These are phyloP conservation scores for Trimorus sp. DNA, from an alignment of 2,888 invertebrate genomes.

Conservation along the genomic window DNA sequence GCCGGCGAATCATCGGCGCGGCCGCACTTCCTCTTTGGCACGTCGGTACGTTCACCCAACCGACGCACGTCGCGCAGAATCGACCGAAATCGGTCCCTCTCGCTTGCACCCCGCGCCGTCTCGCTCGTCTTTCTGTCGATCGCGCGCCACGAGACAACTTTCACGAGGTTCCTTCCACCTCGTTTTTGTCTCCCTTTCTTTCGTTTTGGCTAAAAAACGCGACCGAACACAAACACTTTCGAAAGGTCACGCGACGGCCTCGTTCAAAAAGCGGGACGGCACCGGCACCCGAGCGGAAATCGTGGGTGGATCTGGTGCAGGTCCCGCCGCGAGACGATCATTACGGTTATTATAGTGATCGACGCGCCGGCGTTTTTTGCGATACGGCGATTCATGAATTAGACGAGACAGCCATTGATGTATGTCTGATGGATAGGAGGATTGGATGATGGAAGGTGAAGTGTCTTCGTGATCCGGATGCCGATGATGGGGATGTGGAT, in stretches of 20 bases:
- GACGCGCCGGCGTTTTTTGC: no score
- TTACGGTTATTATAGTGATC: no score
- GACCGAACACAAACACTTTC: slow-evolving; percentile 69
- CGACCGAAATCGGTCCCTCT: slow-evolving; percentile 1
- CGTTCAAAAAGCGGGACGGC: slow-evolving; percentile 73
- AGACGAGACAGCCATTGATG: no score
- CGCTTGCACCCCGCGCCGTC: no score
- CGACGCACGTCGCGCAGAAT: slow-evolving; percentile 65
- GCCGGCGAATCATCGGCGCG: slow-evolving; percentile 60
- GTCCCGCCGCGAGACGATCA: background rate
- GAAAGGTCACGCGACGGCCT: slow-evolving; percentile 75
- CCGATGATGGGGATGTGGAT: no score
- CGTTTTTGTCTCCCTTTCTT: slow-evolving; percentile 35
- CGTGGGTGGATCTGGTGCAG: slow-evolving; percentile 42
- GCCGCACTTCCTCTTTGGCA: slow-evolving; percentile 61
- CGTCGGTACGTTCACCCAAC: slow-evolving; percentile 60
- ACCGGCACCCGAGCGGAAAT: slow-evolving; percentile 29
- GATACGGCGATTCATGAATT: no score
- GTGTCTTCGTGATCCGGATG: no score
- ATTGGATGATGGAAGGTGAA: no score
- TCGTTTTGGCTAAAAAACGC: slow-evolving; percentile 57
- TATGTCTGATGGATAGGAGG: no score
- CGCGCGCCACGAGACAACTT: slow-evolving; percentile 74
- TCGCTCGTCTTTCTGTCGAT: slow-evolving; percentile 40
- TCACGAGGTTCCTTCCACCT: slow-evolving; percentile 70